These are phyloP conservation scores for Bombus sibiricus DNA, from an alignment of 1,140 invertebrate genomes.

Conservation along the genomic window DNA sequence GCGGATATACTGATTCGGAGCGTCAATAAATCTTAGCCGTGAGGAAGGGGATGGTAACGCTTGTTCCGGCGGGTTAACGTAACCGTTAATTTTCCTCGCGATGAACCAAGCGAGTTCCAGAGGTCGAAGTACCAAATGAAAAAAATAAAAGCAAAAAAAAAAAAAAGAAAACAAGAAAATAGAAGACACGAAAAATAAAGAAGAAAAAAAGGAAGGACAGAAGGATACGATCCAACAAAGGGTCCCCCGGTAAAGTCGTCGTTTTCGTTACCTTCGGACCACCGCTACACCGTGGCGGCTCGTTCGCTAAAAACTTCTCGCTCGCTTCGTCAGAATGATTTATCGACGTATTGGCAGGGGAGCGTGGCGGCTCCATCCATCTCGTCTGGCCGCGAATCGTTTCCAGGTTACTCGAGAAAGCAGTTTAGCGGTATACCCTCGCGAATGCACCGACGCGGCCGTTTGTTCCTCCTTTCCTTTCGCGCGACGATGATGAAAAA, in stretches of 20 bases:
- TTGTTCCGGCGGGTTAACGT: too few relatives aligned
- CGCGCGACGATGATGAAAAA: conserved; percentile 14
- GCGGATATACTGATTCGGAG: too few relatives aligned
- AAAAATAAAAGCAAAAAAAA: neutral
- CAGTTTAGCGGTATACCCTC: conserved; percentile 25
- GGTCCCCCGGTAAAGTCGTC: conserved; percentile 43
- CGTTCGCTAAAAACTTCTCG: conserved; percentile 59
- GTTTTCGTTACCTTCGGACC: conserved; percentile 56
- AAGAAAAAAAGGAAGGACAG: neutral
- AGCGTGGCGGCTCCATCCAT: conserved; percentile 54
- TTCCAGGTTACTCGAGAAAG: conserved; percentile 50
- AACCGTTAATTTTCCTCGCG: too few relatives aligned
- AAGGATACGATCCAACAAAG: conserved; percentile 34
- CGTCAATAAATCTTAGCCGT: too few relatives aligned
- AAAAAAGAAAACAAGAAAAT: neutral
- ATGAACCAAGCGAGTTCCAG: conserved; percentile 20
- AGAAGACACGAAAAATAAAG: neutral
- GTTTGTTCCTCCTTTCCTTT: too few relatives aligned
- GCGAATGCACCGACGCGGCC: neutral
- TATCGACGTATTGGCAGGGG: conserved; percentile 63
- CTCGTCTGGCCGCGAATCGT: conserved; percentile 50
- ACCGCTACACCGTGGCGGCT: conserved; percentile 50
- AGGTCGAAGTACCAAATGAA: neutral
- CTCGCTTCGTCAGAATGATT: conserved; percentile 60
- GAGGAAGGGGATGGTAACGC: too few relatives aligned